These are phyloP conservation scores for Picus viridis DNA, from an alignment of 2,797 vertebrate genomes.

Conservation along the genomic window DNA sequence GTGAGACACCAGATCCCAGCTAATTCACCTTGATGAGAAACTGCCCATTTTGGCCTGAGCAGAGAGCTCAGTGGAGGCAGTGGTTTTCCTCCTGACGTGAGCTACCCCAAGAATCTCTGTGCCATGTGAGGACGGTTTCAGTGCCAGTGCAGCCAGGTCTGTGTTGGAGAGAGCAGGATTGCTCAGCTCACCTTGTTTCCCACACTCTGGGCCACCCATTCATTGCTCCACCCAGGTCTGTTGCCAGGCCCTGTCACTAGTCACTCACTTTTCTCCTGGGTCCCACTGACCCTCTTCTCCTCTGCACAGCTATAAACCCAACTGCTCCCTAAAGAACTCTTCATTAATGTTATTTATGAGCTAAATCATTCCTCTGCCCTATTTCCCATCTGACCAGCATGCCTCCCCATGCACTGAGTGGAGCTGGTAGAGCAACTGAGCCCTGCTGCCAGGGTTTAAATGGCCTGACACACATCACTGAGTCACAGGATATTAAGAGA, in stretches of 20 bases:
- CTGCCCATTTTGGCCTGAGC: neutral
- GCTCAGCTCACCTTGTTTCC: neutral
- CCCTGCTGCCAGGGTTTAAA: slow-evolving; percentile 28
- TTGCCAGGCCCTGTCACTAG: neutral
- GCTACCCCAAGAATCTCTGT: neutral
- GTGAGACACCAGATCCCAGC: rapidly evolving
- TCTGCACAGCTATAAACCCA: slow-evolving; percentile 13
- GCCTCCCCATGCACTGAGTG: slow-evolving; percentile 23
- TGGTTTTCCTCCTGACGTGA: neutral
- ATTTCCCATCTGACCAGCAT: slow-evolving; percentile 29
- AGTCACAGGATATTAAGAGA: slow-evolving; percentile 68
- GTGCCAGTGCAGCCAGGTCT: neutral
- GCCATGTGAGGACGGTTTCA: neutral
- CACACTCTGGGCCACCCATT: rapidly evolving
- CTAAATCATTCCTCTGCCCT: slow-evolving; percentile 40
- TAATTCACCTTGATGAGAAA: neutral
- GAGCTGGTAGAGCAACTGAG: slow-evolving; percentile 59
- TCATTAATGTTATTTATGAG: slow-evolving; percentile 67
- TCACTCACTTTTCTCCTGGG: neutral
- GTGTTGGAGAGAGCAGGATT: neutral
- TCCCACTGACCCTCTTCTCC: slow-evolving; percentile 29
- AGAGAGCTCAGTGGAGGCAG: neutral
- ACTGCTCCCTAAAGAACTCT: slow-evolving; percentile 35
- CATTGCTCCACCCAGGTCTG: neutral
- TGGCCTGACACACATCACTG: slow-evolving; percentile 62